Percentiles rank a stretch among this genome's conserved stretches.
These are phyloP conservation scores for Anolis sagrei DNA, from an alignment of 2,113 vertebrate genomes.

Conservation along the genomic window DNA sequence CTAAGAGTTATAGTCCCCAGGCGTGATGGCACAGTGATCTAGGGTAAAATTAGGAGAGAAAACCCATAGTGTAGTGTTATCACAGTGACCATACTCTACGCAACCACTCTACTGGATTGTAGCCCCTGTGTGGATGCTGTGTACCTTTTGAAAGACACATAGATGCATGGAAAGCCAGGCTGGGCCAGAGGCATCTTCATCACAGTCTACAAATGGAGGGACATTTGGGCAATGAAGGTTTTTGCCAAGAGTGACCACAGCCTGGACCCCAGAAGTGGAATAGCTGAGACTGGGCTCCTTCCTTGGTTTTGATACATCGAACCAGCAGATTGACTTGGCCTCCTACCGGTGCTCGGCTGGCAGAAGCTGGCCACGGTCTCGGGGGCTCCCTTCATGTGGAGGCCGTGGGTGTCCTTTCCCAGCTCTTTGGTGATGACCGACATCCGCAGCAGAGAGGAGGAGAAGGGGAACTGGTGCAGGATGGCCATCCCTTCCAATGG, in stretches of 20 bases:
- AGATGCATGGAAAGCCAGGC: not conserved
- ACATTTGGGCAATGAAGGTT: not conserved
- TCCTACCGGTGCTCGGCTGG: slow-evolving; percentile 66
- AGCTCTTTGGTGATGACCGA: slow-evolving; percentile 67
- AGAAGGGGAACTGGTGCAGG: slow-evolving; percentile 76
- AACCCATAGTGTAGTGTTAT: no score
- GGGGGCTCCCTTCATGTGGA: slow-evolving; percentile 75
- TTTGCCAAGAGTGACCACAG: not conserved
- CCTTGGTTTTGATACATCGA: not conserved
- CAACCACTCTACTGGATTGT: no score
- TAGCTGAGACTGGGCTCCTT: not conserved
- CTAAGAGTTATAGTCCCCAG: no score
- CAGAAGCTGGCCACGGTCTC: slow-evolving; percentile 74
- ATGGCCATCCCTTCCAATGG: slow-evolving; percentile 58
- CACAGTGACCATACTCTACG: no score
- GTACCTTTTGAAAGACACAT: not conserved
- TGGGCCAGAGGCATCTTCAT: not conserved
- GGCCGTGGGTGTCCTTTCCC: slow-evolving; percentile 18
- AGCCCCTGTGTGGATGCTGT: no score
- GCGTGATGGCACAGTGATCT: no score
- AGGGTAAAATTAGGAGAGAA: no score
- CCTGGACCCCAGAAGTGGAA: no score
- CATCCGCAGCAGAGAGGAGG: slow-evolving; percentile 77
- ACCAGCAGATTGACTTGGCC: not conserved
- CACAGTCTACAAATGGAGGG: not conserved